Base-by-base conservation (phyloP, 2,113 vertebrate genomes). In the Hippocampus comes region DNA sequence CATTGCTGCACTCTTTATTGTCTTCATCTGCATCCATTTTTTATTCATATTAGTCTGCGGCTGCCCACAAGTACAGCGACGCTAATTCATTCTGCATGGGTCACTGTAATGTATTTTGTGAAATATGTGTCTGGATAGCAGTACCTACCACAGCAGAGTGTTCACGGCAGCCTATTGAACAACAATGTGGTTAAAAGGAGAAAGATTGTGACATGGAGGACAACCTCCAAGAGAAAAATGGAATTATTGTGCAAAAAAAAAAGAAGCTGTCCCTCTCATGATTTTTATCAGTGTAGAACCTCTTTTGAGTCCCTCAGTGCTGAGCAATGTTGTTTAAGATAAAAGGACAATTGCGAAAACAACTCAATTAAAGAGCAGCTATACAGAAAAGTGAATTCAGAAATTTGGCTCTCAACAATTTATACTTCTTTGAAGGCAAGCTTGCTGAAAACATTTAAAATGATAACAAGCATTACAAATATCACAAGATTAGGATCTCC, bases 91-190 rank as follows among this genome's bases (percentile, higher is more conserved):
- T 74, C 67, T 71, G 18, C 17, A 66, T 9, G 64, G 64, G 6
- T 66, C 27, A 10, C 64, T 66, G 64, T 48, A 27, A 66, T 48
- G 8, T 68, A 61, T 49, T 51, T 42, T 77, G 74, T 73, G 67
- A 48, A 76, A 46, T 76, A 23, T 71, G 48, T 42, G 72, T 80
- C 57, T 67, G 66, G 30, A 73, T 72, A 46, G 38, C 15, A 8
- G 23, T 49, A 41, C 73, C 68, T 42, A 56, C 34, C 34, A 7
- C 48, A 51, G 48, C 17, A 46, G 27, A 21, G 63, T 60, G 60
- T 67, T 38, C 77, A 78, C 83, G 74, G 81, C 68, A 75, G 78
- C 63, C 49, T 60, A 76, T 72, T 86, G 78, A 38, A 38, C 34
- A 78, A 72, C 3, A 3, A 23, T 51, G 25, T 66, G 21, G 1